Percentiles rank a stretch among this genome's conserved stretches.
phyloP scores from a whole-genome alignment of 2,797 vertebrate species.

The Chelonia mydas region DNA sequence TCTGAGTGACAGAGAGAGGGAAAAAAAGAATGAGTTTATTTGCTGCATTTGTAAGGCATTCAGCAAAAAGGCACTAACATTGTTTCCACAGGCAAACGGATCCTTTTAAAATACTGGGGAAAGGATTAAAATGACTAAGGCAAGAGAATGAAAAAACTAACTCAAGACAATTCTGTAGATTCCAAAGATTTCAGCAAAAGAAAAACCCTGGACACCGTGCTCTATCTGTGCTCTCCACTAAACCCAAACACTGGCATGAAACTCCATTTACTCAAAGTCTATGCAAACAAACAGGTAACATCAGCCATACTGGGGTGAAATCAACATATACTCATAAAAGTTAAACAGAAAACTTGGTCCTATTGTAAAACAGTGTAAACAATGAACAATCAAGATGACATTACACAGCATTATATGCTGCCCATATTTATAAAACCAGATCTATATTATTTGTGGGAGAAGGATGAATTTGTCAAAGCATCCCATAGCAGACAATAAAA shows the following conservation, averaged over 20 bases:
- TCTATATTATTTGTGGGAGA: slow-evolving; percentile 1
- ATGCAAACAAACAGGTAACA: neutral
- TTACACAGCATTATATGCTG: neutral
- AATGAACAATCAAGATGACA: neutral
- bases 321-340: neutral
- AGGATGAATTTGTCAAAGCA: slow-evolving; percentile 21
- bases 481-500: slow-evolving; percentile 25
- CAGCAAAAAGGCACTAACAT: neutral
- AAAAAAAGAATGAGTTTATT: neutral
- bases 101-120: neutral
- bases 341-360: neutral
- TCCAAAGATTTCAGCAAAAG: neutral
- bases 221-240: neutral
- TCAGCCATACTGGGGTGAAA: neutral
- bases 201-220: neutral
- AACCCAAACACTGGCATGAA: neutral
- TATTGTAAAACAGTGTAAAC: slow-evolving; percentile 4
- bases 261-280: neutral
- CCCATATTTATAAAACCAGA: slow-evolving; percentile 23
- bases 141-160: neutral
- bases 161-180: neutral
- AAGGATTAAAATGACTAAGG: neutral
- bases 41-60: neutral
- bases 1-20: neutral
- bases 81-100: neutral